Evolutionary conservation across 2,797 vertebrate genomes (phyloP).

Genomic region (Gymnothorax reevesii): DNA sequence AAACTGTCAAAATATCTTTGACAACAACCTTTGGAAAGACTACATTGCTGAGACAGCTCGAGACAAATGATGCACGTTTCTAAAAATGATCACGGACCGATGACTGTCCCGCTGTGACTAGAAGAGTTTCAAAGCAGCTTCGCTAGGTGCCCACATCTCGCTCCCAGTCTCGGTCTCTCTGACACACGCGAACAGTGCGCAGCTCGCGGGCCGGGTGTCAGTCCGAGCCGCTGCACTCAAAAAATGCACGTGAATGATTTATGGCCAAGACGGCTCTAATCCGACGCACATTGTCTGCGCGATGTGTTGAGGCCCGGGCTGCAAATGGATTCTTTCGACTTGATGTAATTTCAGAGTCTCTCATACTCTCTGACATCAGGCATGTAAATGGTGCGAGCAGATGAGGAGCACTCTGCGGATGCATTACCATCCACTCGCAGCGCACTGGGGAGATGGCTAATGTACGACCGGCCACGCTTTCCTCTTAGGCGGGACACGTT

Average conservation of each 20-base stretch:
- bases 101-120: conserved; percentile 81
- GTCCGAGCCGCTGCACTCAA: conserved; percentile 85
- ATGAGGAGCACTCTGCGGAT: conserved; percentile 87
- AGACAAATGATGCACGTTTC: conserved; percentile 76
- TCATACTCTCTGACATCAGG: conserved; percentile 76
- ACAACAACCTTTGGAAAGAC: conserved; percentile 81
- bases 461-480: conserved; percentile 85
- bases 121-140: conserved; percentile 95
- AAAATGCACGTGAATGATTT: conserved; percentile 99
- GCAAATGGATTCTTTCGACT: conserved; percentile 98
- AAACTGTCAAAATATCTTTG: conserved; percentile 70
- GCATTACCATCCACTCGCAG: conserved; percentile 85
- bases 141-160: conserved; percentile 81
- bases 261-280: conserved; percentile 98
- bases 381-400: conserved; percentile 80
- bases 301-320: conserved; percentile 93
- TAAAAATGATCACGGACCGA: conserved; percentile 79
- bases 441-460: conserved; percentile 87
- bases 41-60: conserved; percentile 46
- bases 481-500: conserved; percentile 86
- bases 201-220: conserved; percentile 80
- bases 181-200: conserved; percentile 87
- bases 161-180: conserved; percentile 73
- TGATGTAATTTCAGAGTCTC: conserved; percentile 84
- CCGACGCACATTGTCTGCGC: conserved; percentile 98